A percentile compares a stretch with the other conserved stretches of the same genome.
phyloP scores from a whole-genome alignment of 2,113 vertebrate genomes.

The Lampris incognitus region DNA sequence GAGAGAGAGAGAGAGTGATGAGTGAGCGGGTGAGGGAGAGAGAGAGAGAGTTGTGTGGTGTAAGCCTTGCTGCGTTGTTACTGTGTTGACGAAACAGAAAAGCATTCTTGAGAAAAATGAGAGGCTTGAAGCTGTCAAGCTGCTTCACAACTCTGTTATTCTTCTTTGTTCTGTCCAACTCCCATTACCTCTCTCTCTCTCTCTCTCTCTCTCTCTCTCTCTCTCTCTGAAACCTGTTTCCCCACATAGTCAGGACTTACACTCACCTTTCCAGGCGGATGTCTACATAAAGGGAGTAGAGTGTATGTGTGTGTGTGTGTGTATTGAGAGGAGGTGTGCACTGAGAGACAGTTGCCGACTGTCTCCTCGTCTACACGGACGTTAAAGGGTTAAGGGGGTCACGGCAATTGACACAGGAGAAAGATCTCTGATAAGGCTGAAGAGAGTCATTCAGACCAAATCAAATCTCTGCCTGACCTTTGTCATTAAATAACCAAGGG shows the following conservation, averaged over 20 bases:
- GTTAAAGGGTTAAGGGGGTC: slow-evolving; percentile 24
- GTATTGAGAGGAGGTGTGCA: not conserved
- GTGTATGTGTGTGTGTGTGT: not conserved
- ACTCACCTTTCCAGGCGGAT: not conserved
- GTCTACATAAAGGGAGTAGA: not conserved
- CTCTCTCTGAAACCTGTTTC: slow-evolving; percentile 55
- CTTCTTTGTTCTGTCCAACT: slow-evolving; percentile 4
- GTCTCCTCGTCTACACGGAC: slow-evolving; percentile 7
- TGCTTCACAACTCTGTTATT: slow-evolving; percentile 12
- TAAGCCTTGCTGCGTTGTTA: not conserved
- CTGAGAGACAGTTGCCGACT: slow-evolving; percentile 27
- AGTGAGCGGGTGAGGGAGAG: not conserved
- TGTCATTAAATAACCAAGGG: slow-evolving; percentile 22
- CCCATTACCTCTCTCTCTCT: not conserved
- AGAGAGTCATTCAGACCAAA: slow-evolving; percentile 33
- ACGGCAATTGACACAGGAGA: slow-evolving; percentile 15
- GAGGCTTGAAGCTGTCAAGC: slow-evolving; percentile 54
- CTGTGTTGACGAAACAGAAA: slow-evolving; percentile 50
- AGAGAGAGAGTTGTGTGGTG: not conserved
- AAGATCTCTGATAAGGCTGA: slow-evolving; percentile 27
- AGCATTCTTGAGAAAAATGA: slow-evolving; percentile 36
- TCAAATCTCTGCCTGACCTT: slow-evolving; percentile 44
- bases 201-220: not conserved
- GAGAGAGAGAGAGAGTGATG: slow-evolving; percentile 1
- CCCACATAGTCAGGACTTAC: slow-evolving; percentile 27